phyloP scores from a whole-genome alignment of 2,797 vertebrate species.

The Pygocentrus nattereri region DNA sequence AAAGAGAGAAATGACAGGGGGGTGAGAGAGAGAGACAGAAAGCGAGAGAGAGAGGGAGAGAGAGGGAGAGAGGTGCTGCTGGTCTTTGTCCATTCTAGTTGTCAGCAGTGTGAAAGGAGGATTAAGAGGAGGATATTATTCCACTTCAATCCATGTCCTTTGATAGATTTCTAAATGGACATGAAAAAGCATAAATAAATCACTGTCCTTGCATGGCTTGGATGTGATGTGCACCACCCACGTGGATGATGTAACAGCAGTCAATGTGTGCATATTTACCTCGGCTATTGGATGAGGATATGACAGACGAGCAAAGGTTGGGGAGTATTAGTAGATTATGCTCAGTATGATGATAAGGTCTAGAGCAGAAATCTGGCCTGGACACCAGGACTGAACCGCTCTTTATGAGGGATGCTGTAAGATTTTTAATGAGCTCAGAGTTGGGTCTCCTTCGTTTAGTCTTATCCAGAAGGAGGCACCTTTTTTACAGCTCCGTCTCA shows the following conservation, averaged over 20 bases:
- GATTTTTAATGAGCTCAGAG: constrained; percentile 18
- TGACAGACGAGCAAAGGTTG: not conserved
- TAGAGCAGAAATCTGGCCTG: constrained; percentile 4
- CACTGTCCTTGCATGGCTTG: not conserved
- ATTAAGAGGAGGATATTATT: constrained; percentile 23
- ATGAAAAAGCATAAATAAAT: constrained; percentile 1
- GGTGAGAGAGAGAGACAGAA: constrained; percentile 2
- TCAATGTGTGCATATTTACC: not conserved
- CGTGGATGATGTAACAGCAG: constrained; percentile 15
- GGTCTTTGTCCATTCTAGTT: constrained; percentile 30
- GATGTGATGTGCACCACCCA: constrained; percentile 6
- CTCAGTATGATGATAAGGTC: not conserved
- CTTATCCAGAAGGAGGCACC: not conserved
- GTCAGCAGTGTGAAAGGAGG: constrained; percentile 34
- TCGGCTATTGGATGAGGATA: not conserved
- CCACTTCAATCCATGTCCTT: constrained; percentile 18
- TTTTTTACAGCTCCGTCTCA: not conserved
- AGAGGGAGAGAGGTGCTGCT: constrained; percentile 10
- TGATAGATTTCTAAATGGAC: constrained; percentile 10
- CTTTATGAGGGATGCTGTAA: constrained; percentile 3
- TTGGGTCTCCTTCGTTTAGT: not conserved
- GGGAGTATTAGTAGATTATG: not conserved
- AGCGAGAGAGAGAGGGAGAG: not conserved
- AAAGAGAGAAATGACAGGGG: constrained; percentile 41
- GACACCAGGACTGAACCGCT: constrained; percentile 1